phyloP scores from a whole-genome alignment of 2,888 invertebrate species.

The Chloroclystis v-ata region DNA sequence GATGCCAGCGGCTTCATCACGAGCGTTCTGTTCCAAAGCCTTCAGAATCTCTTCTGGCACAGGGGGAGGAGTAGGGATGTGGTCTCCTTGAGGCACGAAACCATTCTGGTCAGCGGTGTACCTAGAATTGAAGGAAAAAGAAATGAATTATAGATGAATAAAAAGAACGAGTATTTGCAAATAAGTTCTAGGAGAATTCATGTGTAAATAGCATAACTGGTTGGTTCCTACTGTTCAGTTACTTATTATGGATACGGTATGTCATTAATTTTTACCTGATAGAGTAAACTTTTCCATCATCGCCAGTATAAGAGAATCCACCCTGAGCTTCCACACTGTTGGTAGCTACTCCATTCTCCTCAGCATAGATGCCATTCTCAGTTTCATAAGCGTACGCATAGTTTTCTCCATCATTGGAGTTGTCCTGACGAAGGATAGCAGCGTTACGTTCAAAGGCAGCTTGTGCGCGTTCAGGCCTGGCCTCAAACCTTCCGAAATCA shows the following conservation, averaged over 20 bases:
- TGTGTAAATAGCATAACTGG: no score
- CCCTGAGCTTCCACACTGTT: conserved; percentile 68
- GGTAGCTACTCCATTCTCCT: conserved; percentile 63
- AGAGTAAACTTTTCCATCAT: conserved; percentile 65
- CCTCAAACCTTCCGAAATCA: conserved; percentile 26
- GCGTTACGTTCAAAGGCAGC: conserved; percentile 62
- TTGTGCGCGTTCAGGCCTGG: conserved; percentile 54
- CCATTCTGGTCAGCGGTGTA: conserved; percentile 71
- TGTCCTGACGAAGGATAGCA: conserved; percentile 61
- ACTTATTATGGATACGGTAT: no score
- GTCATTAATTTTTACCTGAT: conserved; percentile 54
- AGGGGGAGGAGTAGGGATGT: conserved; percentile 66
- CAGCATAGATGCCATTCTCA: conserved; percentile 65
- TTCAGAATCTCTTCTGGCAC: conserved; percentile 63
- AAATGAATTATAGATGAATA: not conserved
- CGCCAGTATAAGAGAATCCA: conserved; percentile 64
- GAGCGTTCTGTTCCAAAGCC: conserved; percentile 65
- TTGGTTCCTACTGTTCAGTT: no score
- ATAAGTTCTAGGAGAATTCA: no score
- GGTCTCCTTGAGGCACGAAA: conserved; percentile 63
- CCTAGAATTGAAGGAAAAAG: conserved; percentile 32
- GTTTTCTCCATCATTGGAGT: conserved; percentile 59
- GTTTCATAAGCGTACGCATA: conserved; percentile 65
- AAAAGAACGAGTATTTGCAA: not conserved
- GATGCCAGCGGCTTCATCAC: conserved; percentile 68